phyloP scores from a whole-genome alignment of 2,113 vertebrate genomes.

The Ancistrus triradiatus region DNA sequence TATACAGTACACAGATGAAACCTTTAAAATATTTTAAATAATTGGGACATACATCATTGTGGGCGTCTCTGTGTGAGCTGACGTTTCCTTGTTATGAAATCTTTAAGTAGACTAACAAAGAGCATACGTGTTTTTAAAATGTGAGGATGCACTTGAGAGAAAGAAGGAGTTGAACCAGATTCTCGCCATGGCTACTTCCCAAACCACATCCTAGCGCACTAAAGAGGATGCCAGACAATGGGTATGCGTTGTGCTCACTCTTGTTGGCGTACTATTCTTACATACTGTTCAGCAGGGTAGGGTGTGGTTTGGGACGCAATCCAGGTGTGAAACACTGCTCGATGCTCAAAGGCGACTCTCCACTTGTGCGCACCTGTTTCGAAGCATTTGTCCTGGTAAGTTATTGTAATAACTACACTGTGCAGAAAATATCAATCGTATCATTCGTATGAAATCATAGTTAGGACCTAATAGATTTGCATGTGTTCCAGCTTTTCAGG shows the following conservation, averaged over 20 bases:
- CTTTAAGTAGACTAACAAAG: too few relatives aligned
- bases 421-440: too few relatives aligned
- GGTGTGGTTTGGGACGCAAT: background rate
- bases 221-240: background rate
- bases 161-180: background rate
- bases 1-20: background rate
- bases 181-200: background rate
- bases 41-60: too few relatives aligned
- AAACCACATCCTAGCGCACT: slow-evolving; percentile 1
- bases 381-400: background rate
- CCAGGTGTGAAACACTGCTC: background rate
- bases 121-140: too few relatives aligned
- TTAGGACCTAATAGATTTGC: too few relatives aligned
- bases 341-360: background rate
- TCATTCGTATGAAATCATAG: too few relatives aligned
- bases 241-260: background rate
- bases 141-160: background rate
- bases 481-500: too few relatives aligned
- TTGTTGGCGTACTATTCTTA: too few relatives aligned
- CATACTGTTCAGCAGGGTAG: background rate
- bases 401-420: background rate
- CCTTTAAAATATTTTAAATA: background rate
- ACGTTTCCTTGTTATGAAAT: too few relatives aligned
- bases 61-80: too few relatives aligned
- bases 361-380: background rate